Conservation (phyloP, 2,797 vertebrate genomes). For the Nannoperca obscura region DNA sequence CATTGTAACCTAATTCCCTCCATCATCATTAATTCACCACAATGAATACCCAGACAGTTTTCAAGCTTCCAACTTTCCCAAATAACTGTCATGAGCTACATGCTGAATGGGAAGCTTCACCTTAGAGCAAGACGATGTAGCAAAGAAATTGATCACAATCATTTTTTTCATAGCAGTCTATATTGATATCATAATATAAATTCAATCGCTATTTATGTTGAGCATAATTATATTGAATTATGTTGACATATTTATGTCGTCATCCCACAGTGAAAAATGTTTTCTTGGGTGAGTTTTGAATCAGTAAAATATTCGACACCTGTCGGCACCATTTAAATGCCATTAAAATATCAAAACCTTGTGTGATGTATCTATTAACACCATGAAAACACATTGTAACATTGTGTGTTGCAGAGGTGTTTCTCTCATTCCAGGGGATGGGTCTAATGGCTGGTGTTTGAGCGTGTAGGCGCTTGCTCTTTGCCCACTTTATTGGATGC, state of each 20-base stretch:
- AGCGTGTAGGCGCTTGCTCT: neutral
- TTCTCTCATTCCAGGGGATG: neutral
- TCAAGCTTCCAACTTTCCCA: neutral
- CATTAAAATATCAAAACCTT: neutral
- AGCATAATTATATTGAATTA: neutral
- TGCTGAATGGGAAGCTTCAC: neutral
- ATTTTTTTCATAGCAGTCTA: neutral
- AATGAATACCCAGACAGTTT: neutral
- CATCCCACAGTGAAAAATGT: neutral
- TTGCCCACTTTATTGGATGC: neutral
- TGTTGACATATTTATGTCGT: too few relatives aligned
- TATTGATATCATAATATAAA: neutral
- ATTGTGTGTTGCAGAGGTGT: neutral
- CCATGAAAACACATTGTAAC: neutral
- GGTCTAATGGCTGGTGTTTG: neutral
- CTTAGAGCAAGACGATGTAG: too few relatives aligned
- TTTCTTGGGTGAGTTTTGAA: neutral
- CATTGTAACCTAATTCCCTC: slow-evolving; percentile 27
- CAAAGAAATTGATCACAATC: neutral
- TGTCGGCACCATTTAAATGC: neutral
- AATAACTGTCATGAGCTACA: neutral
- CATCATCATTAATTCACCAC: slow-evolving; percentile 1
- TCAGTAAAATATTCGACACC: neutral
- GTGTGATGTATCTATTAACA: neutral
- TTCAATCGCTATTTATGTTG: neutral